Evolutionary conservation across 1,140 invertebrate genomes (phyloP).

Genomic region (Drosophila melanogaster): Release_6_plus_ISO1_MT NT_033777.3:29425001-29425500

Average conservation of each 20-base stretch:
- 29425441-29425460: conserved; percentile 56
- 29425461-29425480: conserved; percentile 54
- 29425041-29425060: neutral
- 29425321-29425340: conserved; percentile 17
- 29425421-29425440: conserved; percentile 13
- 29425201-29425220: too few relatives aligned
- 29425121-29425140: conserved; percentile 23
- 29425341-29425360: neutral
- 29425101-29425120: neutral
- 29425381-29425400: conserved; percentile 18
- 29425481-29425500: conserved; percentile 60
- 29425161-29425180: too few relatives aligned
- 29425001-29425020: conserved; percentile 21
- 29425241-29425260: neutral
- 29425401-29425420: conserved; percentile 4
- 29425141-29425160: neutral
- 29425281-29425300: conserved; percentile 47
- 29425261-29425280: neutral
- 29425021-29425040: conserved; percentile 43
- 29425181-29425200: too few relatives aligned
- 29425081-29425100: conserved; percentile 22
- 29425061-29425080: conserved; percentile 5
- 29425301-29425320: conserved; percentile 49
- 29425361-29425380: conserved; percentile 4
- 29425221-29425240: neutral